Conservation (phyloP, 2,888 invertebrate genomes). For the Drosophila atripex region DNA sequence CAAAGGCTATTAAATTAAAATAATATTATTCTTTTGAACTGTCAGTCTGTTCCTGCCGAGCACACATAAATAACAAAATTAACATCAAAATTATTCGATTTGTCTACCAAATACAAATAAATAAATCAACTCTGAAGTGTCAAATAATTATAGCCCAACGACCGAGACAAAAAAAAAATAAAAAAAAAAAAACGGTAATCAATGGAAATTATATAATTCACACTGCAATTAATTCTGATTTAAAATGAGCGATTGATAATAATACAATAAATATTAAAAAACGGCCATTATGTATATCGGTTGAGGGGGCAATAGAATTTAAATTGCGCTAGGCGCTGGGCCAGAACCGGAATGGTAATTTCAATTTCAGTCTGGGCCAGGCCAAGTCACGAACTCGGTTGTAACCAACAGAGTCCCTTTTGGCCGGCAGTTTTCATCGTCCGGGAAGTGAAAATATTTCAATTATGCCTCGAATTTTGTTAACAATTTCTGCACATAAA, state of each 20-base stretch:
- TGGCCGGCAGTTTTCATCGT: conserved; percentile 14
- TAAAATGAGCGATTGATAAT: conserved; percentile 48
- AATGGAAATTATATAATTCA: conserved; percentile 37
- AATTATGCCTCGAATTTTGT: conserved; percentile 13
- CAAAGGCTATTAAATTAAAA: no score
- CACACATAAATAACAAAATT: conserved; percentile 1
- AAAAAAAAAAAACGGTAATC: conserved; percentile 31
- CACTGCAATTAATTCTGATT: conserved; percentile 33
- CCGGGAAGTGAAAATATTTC: conserved; percentile 32
- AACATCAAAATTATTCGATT: conserved; percentile 8
- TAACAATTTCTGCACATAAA: conserved; percentile 41
- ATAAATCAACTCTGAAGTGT: conserved; percentile 35
- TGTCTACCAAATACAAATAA: conserved; percentile 16
- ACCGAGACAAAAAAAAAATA: conserved; percentile 2
- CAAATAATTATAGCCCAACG: conserved; percentile 30
- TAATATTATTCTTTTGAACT: not conserved
- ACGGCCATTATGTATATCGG: not conserved
- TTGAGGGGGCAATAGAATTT: conserved; percentile 30
- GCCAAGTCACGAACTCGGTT: conserved; percentile 38
- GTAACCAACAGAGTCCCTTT: not conserved
- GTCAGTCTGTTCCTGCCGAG: not conserved
- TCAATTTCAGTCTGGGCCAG: conserved; percentile 25
- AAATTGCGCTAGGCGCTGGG: conserved; percentile 39
- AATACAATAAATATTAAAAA: conserved; percentile 29
- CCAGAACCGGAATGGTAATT: conserved; percentile 35